Base-by-base conservation (phyloP, 1,140 invertebrate genomes). In the Teleopsis dalmanni region DNA sequence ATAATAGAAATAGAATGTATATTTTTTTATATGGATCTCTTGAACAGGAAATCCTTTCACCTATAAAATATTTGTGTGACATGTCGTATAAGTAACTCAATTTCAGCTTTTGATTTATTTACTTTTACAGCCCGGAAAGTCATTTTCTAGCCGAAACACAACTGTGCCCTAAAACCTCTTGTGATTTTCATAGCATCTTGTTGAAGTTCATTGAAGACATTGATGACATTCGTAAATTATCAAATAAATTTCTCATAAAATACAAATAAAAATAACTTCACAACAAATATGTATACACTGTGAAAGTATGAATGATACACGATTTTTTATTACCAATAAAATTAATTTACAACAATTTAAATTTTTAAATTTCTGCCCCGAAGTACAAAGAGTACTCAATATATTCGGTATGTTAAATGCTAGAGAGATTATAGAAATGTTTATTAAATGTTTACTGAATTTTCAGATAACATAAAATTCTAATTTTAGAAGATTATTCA, bases 311-410 rank as follows among this genome's bases (percentile, higher is more conserved):
- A 43, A 29, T 43, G 41, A 43, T 27, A 52, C 51, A 29, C 52
- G 53, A 36, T 43, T 53, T 63, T 66, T 66, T 66, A 66, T 66
- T 63, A 53, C 54, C 63, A 60, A 66, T 66, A 60, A 66, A 66
- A 66, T 66, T 66, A 66, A 66, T 66, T 66, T 66, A 64, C 60
- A 63, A 65, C 56, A 65, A 65, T 60, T 65, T 65, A 62, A 62
- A 65, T 65, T 65, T 65, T 65, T 65, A 65, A 65, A 62, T 31
- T 46, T 11, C 33, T 33, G n/a, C n/a, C n/a, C n/a, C n/a, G n/a
- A n/a, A n/a, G n/a, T n/a, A n/a, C n/a, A n/a, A n/a, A n/a, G n/a
- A n/a, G n/a, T n/a, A n/a, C n/a, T n/a, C n/a, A n/a, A n/a, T n/a
- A n/a, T n/a, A n/a, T n/a, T n/a, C n/a, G n/a, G n/a, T n/a, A n/a